Evolutionary conservation across 30 jellyfish, hydroid and myxozoan genomes (phyloP).

Genomic region (Rhopilema esculentum): DNA sequence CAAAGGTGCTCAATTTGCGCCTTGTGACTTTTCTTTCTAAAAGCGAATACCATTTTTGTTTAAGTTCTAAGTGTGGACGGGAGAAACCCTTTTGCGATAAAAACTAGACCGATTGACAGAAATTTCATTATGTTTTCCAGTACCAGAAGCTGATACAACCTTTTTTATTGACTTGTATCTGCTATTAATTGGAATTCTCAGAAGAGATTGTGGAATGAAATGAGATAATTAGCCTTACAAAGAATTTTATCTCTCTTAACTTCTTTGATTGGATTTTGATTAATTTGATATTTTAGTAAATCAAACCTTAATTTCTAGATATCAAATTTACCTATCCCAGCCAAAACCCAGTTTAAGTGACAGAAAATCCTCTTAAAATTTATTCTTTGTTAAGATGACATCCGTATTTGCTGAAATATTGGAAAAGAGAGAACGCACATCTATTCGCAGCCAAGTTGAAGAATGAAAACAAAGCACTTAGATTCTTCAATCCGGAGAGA

Average conservation of each 20-base stretch:
- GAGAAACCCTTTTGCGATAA: no score
- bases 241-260: neutral
- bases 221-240: neutral
- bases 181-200: neutral
- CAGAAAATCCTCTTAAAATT: no score
- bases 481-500: neutral
- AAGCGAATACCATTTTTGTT: no score
- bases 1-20: no score
- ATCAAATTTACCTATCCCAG: neutral
- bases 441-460: slow-evolving; percentile 57
- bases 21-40: no score
- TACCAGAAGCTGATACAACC: no score
- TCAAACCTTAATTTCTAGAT: neutral
- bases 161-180: neutral
- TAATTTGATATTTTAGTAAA: neutral
- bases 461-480: neutral
- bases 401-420: slow-evolving; percentile 79
- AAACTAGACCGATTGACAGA: no score
- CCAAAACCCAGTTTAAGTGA: no score
- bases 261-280: neutral
- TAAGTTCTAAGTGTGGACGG: no score
- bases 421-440: slow-evolving; percentile 52
- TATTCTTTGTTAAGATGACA: slow-evolving; percentile 65
- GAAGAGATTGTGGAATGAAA: neutral
- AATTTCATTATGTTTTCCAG: no score